phyloP scores from a whole-genome alignment of 2,888 invertebrate genomes.

The Parelbella ahira region DNA sequence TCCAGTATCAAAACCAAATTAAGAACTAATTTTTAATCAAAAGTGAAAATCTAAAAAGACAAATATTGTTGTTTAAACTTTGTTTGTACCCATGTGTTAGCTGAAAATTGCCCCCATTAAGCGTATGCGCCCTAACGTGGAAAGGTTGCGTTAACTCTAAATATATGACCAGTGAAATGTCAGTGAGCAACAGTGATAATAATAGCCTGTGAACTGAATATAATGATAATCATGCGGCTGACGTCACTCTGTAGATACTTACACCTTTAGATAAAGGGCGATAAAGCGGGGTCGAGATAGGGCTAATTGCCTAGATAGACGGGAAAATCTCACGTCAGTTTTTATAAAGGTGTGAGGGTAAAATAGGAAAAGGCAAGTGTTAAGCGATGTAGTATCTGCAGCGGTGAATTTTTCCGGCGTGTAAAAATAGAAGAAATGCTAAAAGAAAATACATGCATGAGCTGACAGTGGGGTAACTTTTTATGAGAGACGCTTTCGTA shows the following conservation, averaged over 20 bases:
- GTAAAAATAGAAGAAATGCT: neutral
- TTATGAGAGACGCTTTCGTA: too few relatives aligned
- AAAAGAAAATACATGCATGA: too few relatives aligned
- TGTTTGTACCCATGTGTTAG: neutral
- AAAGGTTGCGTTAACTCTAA: conserved; percentile 12
- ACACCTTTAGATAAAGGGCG: neutral
- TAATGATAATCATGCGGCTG: conserved; percentile 16
- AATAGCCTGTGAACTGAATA: conserved; percentile 14
- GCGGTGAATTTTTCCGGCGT: neutral
- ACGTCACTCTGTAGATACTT: conserved; percentile 7
- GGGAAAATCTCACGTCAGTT: neutral
- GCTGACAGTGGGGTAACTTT: too few relatives aligned
- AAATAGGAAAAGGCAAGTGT: neutral
- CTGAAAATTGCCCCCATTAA: neutral
- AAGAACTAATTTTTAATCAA: too few relatives aligned
- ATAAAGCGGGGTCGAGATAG: neutral
- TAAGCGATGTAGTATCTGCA: too few relatives aligned
- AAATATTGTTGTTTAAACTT: neutral
- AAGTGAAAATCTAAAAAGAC: too few relatives aligned
- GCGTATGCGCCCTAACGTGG: too few relatives aligned
- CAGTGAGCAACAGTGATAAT: conserved; percentile 19
- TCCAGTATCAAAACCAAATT: too few relatives aligned
- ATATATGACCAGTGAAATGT: conserved; percentile 13
- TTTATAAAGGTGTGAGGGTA: neutral
- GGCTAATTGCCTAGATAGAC: conserved; percentile 9